Conservation (phyloP, 2,113 vertebrate genomes). For the Prionailurus viverrinus region DNA sequence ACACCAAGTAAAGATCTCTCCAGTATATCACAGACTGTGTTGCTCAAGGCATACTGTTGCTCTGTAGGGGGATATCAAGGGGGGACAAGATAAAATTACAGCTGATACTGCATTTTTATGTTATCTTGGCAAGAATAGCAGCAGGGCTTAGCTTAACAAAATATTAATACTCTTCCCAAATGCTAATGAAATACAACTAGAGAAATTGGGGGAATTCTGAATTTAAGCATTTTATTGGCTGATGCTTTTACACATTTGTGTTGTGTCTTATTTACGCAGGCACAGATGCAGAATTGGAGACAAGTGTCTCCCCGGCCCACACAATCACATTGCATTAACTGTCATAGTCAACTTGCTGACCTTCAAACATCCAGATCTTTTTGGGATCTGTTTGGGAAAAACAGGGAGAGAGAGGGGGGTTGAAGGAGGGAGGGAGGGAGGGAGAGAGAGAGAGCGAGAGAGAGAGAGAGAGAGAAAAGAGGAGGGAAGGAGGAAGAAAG, state of each 20-base stretch:
- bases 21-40: background rate
- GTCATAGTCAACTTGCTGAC: background rate
- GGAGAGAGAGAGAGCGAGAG: no score
- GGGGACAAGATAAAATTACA: constrained; percentile 69
- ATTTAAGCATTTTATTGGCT: constrained; percentile 1
- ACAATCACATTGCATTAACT: background rate
- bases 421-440: fast-evolving
- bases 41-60: constrained; percentile 31
- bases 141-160: constrained; percentile 73
- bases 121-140: constrained; percentile 68
- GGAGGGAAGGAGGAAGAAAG: background rate
- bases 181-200: constrained; percentile 60
- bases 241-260: background rate
- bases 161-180: constrained; percentile 63
- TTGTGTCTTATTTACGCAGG: constrained; percentile 12
- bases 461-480: background rate
- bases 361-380: background rate
- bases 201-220: constrained; percentile 21
- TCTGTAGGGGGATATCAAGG: background rate
- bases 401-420: background rate
- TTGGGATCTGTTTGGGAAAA: background rate
- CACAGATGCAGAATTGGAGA: background rate
- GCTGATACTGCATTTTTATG: constrained; percentile 65
- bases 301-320: background rate
- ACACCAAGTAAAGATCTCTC: background rate